phyloP scores from a whole-genome alignment of 2,888 invertebrate genomes.

The Norana najaformis region DNA sequence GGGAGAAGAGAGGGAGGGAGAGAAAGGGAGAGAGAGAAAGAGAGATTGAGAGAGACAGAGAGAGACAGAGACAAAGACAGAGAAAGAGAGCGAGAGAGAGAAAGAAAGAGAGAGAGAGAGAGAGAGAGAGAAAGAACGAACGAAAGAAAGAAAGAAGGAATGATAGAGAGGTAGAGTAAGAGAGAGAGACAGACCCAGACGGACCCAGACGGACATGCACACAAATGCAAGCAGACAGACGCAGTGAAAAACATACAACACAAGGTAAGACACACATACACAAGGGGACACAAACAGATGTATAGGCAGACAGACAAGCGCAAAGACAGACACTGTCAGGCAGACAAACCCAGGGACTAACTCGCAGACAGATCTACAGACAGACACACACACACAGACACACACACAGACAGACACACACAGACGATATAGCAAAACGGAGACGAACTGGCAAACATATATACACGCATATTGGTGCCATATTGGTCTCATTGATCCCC shows the following conservation, averaged over 20 bases:
- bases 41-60: neutral
- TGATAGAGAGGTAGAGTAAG: no score
- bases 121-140: neutral
- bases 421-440: no score
- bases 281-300: neutral
- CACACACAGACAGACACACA: neutral
- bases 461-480: no score
- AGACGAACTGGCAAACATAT: no score
- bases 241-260: neutral
- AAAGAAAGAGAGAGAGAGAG: neutral
- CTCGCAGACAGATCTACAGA: neutral
- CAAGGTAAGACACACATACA: neutral
- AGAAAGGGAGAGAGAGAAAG: neutral
- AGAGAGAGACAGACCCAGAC: no score
- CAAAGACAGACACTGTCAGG: no score
- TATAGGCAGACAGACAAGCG: no score
- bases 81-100: neutral
- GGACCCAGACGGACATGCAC: no score
- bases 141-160: neutral
- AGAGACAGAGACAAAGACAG: neutral
- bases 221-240: no score
- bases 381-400: neutral
- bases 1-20: neutral
- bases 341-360: no score
- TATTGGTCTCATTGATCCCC: no score